phyloP scores from a whole-genome alignment of 2,113 vertebrate genomes.

The Triplophysa tibetana region DNA sequence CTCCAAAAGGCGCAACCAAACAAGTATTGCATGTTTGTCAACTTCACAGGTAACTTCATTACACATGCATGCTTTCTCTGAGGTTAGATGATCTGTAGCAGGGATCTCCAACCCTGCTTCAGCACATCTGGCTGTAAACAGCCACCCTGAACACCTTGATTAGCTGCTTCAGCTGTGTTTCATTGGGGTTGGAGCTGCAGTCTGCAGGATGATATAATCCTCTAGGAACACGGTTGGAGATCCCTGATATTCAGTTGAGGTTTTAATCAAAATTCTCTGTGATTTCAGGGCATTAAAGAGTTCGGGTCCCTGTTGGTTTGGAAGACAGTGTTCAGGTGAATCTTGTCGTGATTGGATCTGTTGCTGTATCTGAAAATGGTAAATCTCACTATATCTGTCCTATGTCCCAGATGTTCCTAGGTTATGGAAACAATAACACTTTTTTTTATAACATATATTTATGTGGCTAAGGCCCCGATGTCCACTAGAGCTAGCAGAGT shows the following conservation, averaged over 20 bases:
- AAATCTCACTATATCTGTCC: slow-evolving; percentile 7
- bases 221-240: no score
- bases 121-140: no score
- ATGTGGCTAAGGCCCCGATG: no score
- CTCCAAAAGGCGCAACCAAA: slow-evolving; percentile 82
- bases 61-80: background rate
- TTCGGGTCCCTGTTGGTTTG: slow-evolving; percentile 86
- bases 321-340: slow-evolving; percentile 83
- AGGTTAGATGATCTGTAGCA: background rate
- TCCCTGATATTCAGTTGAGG: background rate
- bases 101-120: no score
- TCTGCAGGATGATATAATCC: no score
- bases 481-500: no score
- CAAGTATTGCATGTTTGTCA: slow-evolving; percentile 82
- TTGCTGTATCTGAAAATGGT: slow-evolving; percentile 95
- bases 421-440: no score
- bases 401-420: no score
- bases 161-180: no score
- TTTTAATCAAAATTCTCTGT: background rate
- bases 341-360: slow-evolving; percentile 90
- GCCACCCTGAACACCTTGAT: no score
- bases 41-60: slow-evolving; percentile 79
- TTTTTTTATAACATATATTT: no score
- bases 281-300: slow-evolving; percentile 80
- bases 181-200: no score